Percentiles rank a stretch among this genome's conserved stretches.
Conservation (phyloP, 2,113 vertebrate species). For the Peucedramus taeniatus region DNA sequence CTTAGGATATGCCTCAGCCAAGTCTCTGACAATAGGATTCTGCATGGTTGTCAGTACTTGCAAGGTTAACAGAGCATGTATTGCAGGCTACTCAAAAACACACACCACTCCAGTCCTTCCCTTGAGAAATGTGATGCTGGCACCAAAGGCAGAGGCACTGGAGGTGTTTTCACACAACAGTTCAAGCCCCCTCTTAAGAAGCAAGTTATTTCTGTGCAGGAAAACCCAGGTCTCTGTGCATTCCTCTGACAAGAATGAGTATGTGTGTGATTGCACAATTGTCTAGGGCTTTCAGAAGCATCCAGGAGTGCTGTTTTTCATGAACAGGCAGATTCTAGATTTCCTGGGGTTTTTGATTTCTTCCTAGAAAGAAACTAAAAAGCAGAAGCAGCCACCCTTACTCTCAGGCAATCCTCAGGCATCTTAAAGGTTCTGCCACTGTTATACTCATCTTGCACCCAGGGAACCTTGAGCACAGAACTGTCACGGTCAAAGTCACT, state of each 20-base stretch:
- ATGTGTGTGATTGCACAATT: background rate
- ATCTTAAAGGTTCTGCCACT: background rate
- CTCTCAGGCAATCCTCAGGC: background rate
- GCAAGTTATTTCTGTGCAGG: background rate
- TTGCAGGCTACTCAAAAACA: background rate
- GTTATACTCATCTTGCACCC: accelerated
- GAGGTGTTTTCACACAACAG: background rate
- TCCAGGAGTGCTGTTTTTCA: background rate
- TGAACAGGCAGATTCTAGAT: background rate
- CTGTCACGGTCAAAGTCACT: background rate
- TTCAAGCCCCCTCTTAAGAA: background rate
- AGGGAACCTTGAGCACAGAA: background rate
- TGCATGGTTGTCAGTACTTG: background rate
- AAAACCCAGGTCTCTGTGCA: background rate
- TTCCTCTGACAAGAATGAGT: background rate
- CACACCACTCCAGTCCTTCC: accelerated
- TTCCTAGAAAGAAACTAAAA: background rate
- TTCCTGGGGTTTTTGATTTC: background rate
- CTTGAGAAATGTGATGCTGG: accelerated
- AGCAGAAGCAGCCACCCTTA: background rate
- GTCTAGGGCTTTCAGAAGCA: background rate
- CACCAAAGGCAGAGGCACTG: background rate
- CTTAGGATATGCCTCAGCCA: background rate
- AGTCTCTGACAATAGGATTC: background rate
- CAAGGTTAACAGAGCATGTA: background rate